Conservation (phyloP, 1,140 invertebrate species). For the Tetragonula clypearis region DNA sequence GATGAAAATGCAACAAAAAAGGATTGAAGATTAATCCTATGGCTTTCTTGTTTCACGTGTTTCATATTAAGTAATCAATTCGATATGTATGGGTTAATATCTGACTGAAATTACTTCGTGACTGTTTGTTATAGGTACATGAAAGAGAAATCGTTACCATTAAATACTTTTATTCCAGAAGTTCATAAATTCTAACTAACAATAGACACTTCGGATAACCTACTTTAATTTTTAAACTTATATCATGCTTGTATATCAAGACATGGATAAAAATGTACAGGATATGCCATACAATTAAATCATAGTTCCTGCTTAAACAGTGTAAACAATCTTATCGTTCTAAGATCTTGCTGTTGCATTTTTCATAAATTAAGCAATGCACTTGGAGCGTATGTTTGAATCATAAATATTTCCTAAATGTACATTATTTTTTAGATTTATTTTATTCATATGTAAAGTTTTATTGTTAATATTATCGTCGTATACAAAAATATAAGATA, state of each 20-base stretch:
- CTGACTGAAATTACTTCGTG: neutral
- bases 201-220: neutral
- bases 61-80: slow-evolving; percentile 7
- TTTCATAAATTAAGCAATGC: neutral
- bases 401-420: neutral
- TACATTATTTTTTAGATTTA: neutral
- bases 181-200: neutral
- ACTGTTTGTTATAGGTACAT: neutral
- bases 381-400: neutral
- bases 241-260: neutral
- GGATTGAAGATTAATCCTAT: neutral
- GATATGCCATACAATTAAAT: neutral
- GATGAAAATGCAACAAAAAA: neutral
- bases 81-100: neutral
- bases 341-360: neutral
- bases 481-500: neutral
- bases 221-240: neutral
- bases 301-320: neutral
- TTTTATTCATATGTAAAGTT: neutral
- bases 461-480: neutral
- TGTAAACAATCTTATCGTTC: neutral
- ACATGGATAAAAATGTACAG: neutral
- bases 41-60: slow-evolving; percentile 12
- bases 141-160: neutral
- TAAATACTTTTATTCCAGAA: neutral